Evolutionary conservation across 2,113 vertebrate species (phyloP).

Genomic region (Clinocottus analis): DNA sequence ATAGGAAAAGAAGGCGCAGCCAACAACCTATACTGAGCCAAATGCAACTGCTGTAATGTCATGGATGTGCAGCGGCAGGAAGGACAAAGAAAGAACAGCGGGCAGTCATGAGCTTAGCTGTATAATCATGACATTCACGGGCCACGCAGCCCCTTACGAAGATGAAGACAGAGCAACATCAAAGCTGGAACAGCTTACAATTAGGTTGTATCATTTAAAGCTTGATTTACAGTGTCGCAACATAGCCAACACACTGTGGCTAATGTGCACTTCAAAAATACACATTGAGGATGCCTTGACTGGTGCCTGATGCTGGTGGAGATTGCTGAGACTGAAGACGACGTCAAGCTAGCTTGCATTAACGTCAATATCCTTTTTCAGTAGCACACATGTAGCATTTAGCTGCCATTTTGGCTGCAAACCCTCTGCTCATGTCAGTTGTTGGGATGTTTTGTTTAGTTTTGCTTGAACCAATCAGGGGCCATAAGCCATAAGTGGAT

Average conservation of each 20-base stretch:
- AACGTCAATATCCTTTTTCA: background rate
- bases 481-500: no score
- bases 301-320: background rate
- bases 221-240: no score
- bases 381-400: background rate
- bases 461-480: background rate
- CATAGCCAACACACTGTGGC: background rate
- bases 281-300: background rate
- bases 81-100: constrained; percentile 7
- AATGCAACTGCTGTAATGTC: constrained; percentile 20
- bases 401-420: background rate
- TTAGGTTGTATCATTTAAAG: no score
- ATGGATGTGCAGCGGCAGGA: background rate
- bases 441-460: background rate
- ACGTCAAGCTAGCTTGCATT: background rate
- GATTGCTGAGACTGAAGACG: background rate
- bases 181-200: constrained; percentile 1
- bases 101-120: background rate
- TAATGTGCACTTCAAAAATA: background rate
- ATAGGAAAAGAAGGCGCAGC: background rate
- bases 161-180: background rate
- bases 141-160: background rate
- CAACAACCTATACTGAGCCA: constrained; percentile 21
- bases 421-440: background rate
- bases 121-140: constrained; percentile 6